Conservation (phyloP, 2,797 vertebrate species). For the Clarias pachynema region DNA sequence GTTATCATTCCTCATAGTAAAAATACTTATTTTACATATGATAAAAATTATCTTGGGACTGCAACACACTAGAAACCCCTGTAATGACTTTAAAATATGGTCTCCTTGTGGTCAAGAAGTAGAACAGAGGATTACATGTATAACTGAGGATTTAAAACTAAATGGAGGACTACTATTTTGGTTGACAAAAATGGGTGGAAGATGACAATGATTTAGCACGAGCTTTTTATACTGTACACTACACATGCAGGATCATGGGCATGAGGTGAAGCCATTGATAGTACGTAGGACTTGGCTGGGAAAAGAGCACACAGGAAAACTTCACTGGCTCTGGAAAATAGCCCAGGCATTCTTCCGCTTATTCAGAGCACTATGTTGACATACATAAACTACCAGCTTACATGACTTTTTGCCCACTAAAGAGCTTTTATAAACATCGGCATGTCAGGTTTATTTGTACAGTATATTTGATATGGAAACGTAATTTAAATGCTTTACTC, state of each 20-base stretch:
- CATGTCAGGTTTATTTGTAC: neutral
- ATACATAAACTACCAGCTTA: neutral
- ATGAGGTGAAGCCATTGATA: constrained; percentile 1
- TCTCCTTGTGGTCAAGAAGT: neutral
- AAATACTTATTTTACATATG: neutral
- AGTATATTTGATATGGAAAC: neutral
- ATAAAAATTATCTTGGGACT: neutral
- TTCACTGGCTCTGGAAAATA: neutral
- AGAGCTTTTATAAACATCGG: neutral
- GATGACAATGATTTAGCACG: neutral
- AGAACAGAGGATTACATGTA: neutral
- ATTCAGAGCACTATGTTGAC: neutral
- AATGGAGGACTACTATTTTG: neutral
- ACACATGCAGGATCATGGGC: neutral
- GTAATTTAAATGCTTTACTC: neutral
- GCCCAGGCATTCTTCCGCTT: neutral
- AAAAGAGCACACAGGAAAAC: constrained; percentile 6
- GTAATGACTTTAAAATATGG: neutral
- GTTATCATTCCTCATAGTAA: neutral
- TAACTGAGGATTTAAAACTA: neutral
- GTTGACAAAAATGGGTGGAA: neutral
- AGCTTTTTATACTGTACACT: neutral
- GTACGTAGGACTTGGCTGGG: neutral
- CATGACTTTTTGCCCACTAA: constrained; percentile 1
- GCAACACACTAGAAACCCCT: neutral